Evolutionary conservation across 30 jellyfish, hydroid and myxozoan species (phyloP).

Genomic region (Aurelia coerulea): DNA sequence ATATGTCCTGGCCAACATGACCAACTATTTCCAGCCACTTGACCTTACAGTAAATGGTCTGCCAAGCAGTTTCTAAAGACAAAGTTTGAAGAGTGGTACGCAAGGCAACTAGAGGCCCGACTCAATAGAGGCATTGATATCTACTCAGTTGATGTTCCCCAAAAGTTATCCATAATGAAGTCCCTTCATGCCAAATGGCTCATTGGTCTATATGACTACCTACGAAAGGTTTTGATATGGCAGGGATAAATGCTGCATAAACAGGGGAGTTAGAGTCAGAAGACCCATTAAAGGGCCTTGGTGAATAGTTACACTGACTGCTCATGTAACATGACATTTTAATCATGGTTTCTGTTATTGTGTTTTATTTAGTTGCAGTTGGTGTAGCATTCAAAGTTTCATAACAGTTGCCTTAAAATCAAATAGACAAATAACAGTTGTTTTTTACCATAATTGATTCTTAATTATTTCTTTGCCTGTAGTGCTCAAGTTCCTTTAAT

Average conservation of each 20-base stretch:
- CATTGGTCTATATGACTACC: slow-evolving; percentile 54
- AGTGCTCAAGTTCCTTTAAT: no score
- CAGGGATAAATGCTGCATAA: slow-evolving; percentile 30
- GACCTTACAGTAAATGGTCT: slow-evolving; percentile 54
- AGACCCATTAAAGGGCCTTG: slow-evolving; percentile 53
- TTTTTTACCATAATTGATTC: no score
- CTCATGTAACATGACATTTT: no score
- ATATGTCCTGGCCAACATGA: slow-evolving; percentile 48
- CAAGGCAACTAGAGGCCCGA: slow-evolving; percentile 26
- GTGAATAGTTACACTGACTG: background rate
- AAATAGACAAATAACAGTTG: no score
- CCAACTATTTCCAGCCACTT: slow-evolving; percentile 51
- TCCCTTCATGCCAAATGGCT: slow-evolving; percentile 66
- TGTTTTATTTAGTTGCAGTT: no score
- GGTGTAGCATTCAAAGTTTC: no score
- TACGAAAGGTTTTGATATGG: slow-evolving; percentile 38
- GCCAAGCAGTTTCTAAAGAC: slow-evolving; percentile 45
- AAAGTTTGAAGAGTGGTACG: slow-evolving; percentile 42
- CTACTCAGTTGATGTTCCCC: no score
- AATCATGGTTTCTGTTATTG: no score
- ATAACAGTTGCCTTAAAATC: no score
- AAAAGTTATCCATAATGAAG: no score
- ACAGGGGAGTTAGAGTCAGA: slow-evolving; percentile 20
- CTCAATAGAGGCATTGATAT: no score
- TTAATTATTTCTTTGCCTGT: no score